A percentile compares a stretch with the other conserved stretches of the same genome.
These are phyloP conservation scores for Cyprinodon tularosa DNA, from an alignment of 2,113 vertebrate species.

Conservation along the genomic window DNA sequence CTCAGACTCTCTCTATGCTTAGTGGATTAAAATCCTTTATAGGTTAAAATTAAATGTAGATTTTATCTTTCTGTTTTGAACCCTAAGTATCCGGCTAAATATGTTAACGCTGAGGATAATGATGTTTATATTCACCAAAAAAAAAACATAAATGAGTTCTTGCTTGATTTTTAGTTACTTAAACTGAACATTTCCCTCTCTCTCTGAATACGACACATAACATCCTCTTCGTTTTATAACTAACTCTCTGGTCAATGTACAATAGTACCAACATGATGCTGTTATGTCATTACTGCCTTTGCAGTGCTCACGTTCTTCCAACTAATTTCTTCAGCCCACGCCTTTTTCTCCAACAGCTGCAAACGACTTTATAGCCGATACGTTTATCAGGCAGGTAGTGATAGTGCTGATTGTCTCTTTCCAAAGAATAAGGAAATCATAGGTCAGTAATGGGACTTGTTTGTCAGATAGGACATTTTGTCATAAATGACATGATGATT, in stretches of 20 bases:
- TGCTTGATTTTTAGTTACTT: background rate
- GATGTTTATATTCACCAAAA: background rate
- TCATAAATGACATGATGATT: background rate
- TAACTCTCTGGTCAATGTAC: slow-evolving; percentile 38
- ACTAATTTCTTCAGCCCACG: background rate
- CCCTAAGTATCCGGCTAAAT: background rate
- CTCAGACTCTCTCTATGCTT: slow-evolving; percentile 12
- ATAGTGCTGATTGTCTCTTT: background rate
- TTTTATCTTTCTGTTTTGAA: background rate
- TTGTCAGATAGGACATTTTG: slow-evolving; percentile 2
- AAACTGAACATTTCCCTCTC: background rate
- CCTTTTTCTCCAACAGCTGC: background rate
- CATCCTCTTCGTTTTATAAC: slow-evolving; percentile 30
- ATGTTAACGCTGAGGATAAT: background rate
- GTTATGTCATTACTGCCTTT: slow-evolving; percentile 19
- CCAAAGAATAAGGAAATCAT: slow-evolving; percentile 5
- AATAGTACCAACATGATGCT: background rate
- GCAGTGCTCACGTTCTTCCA: background rate
- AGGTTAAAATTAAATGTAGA: background rate
- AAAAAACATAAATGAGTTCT: slow-evolving; percentile 24
- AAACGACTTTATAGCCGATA: slow-evolving; percentile 10
- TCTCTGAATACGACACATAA: background rate
- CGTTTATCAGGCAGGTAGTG: background rate
- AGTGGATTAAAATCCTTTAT: slow-evolving; percentile 10
- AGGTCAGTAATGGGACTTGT: slow-evolving; percentile 2